Base-by-base conservation (phyloP, 2,888 invertebrate species). In the Saturnia japonica region DNA sequence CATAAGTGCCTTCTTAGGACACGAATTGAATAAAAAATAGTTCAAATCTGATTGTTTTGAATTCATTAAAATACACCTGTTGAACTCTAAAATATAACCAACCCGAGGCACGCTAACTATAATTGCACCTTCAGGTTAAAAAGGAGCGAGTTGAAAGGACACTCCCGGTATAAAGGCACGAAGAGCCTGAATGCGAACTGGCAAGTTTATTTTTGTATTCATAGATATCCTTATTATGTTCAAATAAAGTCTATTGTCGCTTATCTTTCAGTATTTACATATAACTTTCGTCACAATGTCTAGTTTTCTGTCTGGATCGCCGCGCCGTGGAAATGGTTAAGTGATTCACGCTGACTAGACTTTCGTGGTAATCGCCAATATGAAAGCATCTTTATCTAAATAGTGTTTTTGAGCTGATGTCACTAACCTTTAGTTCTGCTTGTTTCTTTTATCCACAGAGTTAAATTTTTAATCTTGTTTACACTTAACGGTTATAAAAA, bases 41-140 rank as follows among this genome's bases (percentile, higher is more conserved):
- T n/a, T n/a, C n/a, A n/a, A n/a, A n/a, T n/a, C n/a, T n/a, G n/a
- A n/a, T n/a, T n/a, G n/a, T n/a, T n/a, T n/a, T n/a, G n/a, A n/a
- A n/a, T n/a, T n/a, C n/a, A n/a, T n/a, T 12, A 3, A 16, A 0
- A 12, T 25, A 69, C 12, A 12, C 2, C 14, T n/a, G 22, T 54
- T 77, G 86, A 87, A 81, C 89, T 82, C 86, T 80, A 77, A 87
- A 87, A 87, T 81, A 85, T 84, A 88, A 83, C 86, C 81, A 81
- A 83, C 86, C 85, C 77, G 75, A 86, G 88, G 88, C 83, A 88
- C 85, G 87, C 87, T 90, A 89, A 88, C 90, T 89, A 88, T 92
- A 92, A 92, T 92, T 92, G 89, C 91, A 82, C 88, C 91, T 87
- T 80, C 87, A 81, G 91, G 91, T 83, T 88, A 88, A 88, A 88